Evolutionary conservation across 2,113 vertebrate genomes (phyloP).

Genomic region (Garra rufa): DNA sequence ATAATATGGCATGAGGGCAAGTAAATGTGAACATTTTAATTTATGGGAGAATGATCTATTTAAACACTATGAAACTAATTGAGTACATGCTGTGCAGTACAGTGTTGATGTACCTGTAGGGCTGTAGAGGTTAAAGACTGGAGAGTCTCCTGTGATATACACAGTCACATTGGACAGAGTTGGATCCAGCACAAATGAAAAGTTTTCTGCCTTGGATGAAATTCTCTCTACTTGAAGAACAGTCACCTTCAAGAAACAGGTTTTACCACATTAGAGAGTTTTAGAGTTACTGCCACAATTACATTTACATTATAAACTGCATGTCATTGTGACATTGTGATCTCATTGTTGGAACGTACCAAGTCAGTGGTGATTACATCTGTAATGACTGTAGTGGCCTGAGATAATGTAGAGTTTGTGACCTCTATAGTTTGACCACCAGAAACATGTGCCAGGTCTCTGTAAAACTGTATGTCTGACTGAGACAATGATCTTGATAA

Average conservation of each 20-base stretch:
- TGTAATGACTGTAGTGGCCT: constrained; percentile 58
- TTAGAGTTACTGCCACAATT: too few species aligned
- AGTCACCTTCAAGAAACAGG: constrained; percentile 37
- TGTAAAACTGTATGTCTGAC: constrained; percentile 62
- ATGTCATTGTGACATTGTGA: too few species aligned
- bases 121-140: constrained; percentile 30
- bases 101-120: constrained; percentile 1
- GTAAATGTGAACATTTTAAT: too few species aligned
- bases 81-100: neutral
- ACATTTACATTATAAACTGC: too few species aligned
- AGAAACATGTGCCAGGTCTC: constrained; percentile 65
- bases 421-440: constrained; percentile 67
- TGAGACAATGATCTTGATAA: neutral
- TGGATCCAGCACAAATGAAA: constrained; percentile 30
- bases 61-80: neutral
- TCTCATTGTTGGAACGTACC: constrained; percentile 53
- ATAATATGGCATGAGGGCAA: too few species aligned
- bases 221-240: constrained; percentile 17
- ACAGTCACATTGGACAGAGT: constrained; percentile 21
- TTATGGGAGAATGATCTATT: neutral
- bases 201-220: neutral
- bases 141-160: constrained; percentile 21
- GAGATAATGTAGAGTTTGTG: constrained; percentile 40
- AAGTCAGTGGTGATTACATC: constrained; percentile 57
- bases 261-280: too few species aligned